These are phyloP conservation scores for Bagarius yarrelli DNA, from an alignment of 2,113 vertebrate species.

Conservation along the genomic window DNA sequence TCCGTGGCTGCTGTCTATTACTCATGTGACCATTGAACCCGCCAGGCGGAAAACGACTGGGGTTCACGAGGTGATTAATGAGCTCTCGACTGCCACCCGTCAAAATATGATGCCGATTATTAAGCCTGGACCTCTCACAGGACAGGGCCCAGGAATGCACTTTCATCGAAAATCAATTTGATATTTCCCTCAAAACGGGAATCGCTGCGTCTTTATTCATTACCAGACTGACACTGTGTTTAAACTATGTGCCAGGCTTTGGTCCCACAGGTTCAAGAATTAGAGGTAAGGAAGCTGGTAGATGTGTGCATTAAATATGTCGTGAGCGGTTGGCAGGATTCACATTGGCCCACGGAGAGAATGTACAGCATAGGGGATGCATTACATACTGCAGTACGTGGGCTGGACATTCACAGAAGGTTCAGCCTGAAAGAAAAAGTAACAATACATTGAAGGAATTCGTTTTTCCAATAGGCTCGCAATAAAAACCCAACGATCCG, in stretches of 20 bases:
- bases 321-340: background rate
- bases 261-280: conserved; percentile 46
- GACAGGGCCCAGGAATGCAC: conserved; percentile 48
- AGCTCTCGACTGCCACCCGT: conserved; percentile 64
- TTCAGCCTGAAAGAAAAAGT: conserved; percentile 38
- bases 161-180: conserved; percentile 65
- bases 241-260: conserved; percentile 35
- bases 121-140: conserved; percentile 58
- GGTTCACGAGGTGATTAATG: conserved; percentile 77
- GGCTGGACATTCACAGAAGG: conserved; percentile 28
- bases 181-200: conserved; percentile 53
- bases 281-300: conserved; percentile 15
- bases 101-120: conserved; percentile 68
- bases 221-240: conserved; percentile 48
- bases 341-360: conserved; percentile 20
- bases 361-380: conserved; percentile 20
- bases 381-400: conserved; percentile 15
- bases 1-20: conserved; percentile 65
- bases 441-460: conserved; percentile 55
- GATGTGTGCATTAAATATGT: background rate
- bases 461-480: conserved; percentile 48
- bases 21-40: conserved; percentile 69
- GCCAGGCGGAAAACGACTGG: conserved; percentile 69
- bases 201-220: conserved; percentile 51
- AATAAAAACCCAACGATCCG: conserved; percentile 57